Base-by-base conservation (phyloP, 2,113 vertebrate genomes). In the Amazona vittata region DNA sequence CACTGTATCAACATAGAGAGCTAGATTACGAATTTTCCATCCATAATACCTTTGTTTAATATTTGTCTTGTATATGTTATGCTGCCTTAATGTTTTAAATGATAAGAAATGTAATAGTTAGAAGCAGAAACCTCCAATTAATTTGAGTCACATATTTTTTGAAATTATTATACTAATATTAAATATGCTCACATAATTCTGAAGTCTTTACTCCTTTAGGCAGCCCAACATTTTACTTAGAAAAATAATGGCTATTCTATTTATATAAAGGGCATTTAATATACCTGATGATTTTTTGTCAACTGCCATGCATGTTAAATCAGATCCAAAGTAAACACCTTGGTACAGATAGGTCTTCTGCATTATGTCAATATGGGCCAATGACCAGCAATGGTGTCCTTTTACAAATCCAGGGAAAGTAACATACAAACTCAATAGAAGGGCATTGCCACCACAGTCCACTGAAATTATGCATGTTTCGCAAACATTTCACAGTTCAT, bases 31-130 rank as follows among this genome's bases (percentile, higher is more conserved):
- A 92, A 92, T 94, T 96, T 97, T 94, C 86, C 81, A 87, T 87
- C 94, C 90, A 93, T 96, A 96, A 95, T 94, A 97, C 93, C 95
- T 95, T 97, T 96, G 94, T 95, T 96, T 92, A 91, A 93, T 95
- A 97, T 94, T 97, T 97, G 95, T 91, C 87, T 57, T 91, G 89
- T 91, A 41, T 94, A 82, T 90, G 97, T 96, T 96, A 68, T 84
- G 73, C 88, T 89, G 93, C 92, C 93, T 97, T 96, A 94, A 88
- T 86, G 75, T 87, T 98, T 95, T 91, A 94, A 90, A 92, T 0
- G 97, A 97, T 97, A 96, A 97, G 92, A 96, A 94, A 37, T 91
- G 43, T 53, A 95, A 83, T 25, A 94, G 91, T 96, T 97, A 93
- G 97, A 97, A 91, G 87, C 84, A 85, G 94, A 96, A 97, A 90